A percentile compares a stretch with the other conserved stretches of the same genome.
phyloP scores from a whole-genome alignment of 2,113 vertebrate genomes.

The Myiopsitta monachus region DNA sequence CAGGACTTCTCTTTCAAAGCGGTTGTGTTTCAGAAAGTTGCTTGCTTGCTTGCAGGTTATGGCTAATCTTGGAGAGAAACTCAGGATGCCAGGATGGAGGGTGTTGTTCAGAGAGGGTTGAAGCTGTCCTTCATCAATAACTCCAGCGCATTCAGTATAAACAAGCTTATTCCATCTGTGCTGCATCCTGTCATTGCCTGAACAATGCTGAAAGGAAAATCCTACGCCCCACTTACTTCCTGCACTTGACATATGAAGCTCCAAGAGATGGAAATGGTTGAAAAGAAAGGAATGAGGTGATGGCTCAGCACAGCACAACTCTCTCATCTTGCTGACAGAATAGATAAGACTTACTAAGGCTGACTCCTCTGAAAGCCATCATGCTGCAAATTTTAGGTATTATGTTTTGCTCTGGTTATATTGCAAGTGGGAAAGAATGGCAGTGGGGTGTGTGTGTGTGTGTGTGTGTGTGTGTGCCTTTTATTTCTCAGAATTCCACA shows the following conservation, averaged over 20 bases:
- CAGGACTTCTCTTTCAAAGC: neutral
- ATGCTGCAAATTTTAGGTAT: neutral
- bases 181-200: constrained; percentile 56
- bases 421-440: neutral
- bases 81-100: neutral
- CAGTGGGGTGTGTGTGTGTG: too few species aligned
- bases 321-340: neutral
- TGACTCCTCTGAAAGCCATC: neutral
- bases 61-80: neutral
- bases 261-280: constrained; percentile 23
- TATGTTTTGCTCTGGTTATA: neutral
- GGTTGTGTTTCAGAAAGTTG: neutral
- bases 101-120: constrained; percentile 20
- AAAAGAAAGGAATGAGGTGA: constrained; percentile 24
- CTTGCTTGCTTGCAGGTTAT: neutral
- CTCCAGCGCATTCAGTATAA: constrained; percentile 15
- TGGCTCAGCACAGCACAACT: neutral
- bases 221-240: constrained; percentile 31
- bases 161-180: constrained; percentile 60
- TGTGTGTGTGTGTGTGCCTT: too few species aligned
- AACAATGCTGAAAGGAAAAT: constrained; percentile 58
- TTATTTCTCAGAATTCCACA: neutral
- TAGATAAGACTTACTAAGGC: neutral
- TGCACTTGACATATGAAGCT: constrained; percentile 28
- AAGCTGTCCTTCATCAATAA: constrained; percentile 36